phyloP scores from a whole-genome alignment of 2,888 invertebrate genomes.

The Autographa pulchrina region DNA sequence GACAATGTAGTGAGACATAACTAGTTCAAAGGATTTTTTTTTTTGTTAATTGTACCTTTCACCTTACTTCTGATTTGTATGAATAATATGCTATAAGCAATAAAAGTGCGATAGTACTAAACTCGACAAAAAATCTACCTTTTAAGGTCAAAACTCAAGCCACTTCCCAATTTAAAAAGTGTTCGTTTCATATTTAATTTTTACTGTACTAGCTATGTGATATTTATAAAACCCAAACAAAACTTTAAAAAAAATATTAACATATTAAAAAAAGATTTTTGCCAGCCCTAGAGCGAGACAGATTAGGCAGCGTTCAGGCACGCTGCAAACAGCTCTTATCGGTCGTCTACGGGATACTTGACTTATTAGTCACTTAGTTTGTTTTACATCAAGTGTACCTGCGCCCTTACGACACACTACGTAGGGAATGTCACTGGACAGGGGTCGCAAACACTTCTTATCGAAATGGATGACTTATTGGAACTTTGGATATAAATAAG shows the following conservation, averaged over 20 bases:
- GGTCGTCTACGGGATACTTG: slow-evolving; percentile 52
- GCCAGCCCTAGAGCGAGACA: slow-evolving; percentile 49
- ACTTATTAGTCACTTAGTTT: slow-evolving; percentile 60
- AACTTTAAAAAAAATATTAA: too few species aligned
- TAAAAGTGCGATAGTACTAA: too few species aligned
- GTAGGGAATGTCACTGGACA: background rate
- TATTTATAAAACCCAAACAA: too few species aligned
- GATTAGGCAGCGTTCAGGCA: slow-evolving; percentile 60
- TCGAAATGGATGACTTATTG: background rate
- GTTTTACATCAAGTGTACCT: slow-evolving; percentile 28
- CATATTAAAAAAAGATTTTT: background rate
- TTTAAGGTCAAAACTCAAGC: too few species aligned
- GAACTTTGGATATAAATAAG: background rate
- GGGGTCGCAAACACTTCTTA: slow-evolving; percentile 1
- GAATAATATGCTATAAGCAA: too few species aligned
- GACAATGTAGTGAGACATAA: background rate
- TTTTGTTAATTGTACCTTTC: too few species aligned
- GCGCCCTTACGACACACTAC: background rate
- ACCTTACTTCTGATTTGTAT: too few species aligned
- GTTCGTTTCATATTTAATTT: too few species aligned
- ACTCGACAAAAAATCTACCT: too few species aligned
- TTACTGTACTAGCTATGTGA: too few species aligned
- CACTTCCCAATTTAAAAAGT: too few species aligned
- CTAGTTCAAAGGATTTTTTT: background rate
- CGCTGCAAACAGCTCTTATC: slow-evolving; percentile 61